Evolutionary conservation across 1,140 invertebrate genomes (phyloP), one percentile per base, ranked within the genome.

Genomic region (Ceratosolen fusciceps): DNA sequence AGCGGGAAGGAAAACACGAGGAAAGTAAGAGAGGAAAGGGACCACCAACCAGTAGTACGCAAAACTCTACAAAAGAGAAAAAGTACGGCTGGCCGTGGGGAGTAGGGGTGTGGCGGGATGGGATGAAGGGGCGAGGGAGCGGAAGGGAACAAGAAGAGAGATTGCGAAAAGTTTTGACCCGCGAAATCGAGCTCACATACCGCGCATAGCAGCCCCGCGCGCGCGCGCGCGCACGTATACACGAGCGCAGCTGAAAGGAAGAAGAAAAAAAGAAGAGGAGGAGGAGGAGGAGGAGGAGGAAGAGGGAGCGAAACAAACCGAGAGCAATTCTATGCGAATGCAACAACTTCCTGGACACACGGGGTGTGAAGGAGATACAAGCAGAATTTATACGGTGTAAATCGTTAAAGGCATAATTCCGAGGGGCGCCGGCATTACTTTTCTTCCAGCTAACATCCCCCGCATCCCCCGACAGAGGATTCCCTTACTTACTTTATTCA

Each of bases 121-220:
- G 29, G 3, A 14, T 3, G 58, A n/a, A 31, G 58, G 16, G 29
- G n/a, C n/a, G n/a, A n/a, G n/a, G 16, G 47, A 67, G 19, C 49
- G 26, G 21, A 54, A 52, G 47, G 74, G 71, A 19, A 54, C 16
- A 19, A 65, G 31, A 72, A 58, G 37, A 70, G 49, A 78, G 71
- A 78, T 68, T 77, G 62, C 49, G 26, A 74, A 80, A 80, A 75
- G 78, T 80, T 80, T 74, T 29, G 62, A 73, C 29, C 79, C 68
- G 58, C 76, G 76, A 81, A 81, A 81, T 74, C 70, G 71, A 78
- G 72, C 72, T 75, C 73, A 14, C 29, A 26, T 26, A 43, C 43
- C 29, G 37, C 60, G 52, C 60, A 21, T n/a, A n/a, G n/a, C 31
- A 47, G 21, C 0, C 39, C 4, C 52, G 39, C 54, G 31, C 37